Evolutionary conservation across 2,113 vertebrate genomes (phyloP).

Genomic region (Grammomys surdaster): DNA sequence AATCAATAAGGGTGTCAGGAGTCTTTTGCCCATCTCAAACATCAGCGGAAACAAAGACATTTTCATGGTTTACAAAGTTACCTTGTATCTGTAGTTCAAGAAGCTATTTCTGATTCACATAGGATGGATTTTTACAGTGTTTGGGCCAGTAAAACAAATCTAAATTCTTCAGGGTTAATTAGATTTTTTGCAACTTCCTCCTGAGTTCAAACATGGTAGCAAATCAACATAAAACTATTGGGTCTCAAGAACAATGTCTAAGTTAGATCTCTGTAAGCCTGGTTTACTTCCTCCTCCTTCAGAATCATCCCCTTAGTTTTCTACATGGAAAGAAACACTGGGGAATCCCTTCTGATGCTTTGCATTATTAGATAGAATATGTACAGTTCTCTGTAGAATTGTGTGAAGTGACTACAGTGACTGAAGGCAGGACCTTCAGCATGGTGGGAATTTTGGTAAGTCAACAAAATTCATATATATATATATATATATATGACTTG

Average conservation of each 20-base stretch:
- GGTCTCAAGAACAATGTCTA: slow-evolving; percentile 51
- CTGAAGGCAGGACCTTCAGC: slow-evolving; percentile 48
- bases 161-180: not conserved
- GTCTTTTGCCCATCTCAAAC: slow-evolving; percentile 1
- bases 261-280: not conserved
- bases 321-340: slow-evolving; percentile 25
- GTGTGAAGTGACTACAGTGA: slow-evolving; percentile 37
- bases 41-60: slow-evolving; percentile 41
- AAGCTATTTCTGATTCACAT: not conserved
- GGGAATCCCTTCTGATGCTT: not conserved
- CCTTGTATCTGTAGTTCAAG: slow-evolving; percentile 11
- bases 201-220: not conserved
- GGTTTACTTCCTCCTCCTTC: not conserved
- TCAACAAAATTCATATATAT: slow-evolving; percentile 26
- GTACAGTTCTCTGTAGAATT: slow-evolving; percentile 38
- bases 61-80: slow-evolving; percentile 36
- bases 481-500: not conserved
- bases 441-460: slow-evolving; percentile 56
- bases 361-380: not conserved
- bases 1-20: not conserved
- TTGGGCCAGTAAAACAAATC: slow-evolving; percentile 6
- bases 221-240: slow-evolving; percentile 32
- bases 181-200: slow-evolving; percentile 26
- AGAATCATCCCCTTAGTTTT: slow-evolving; percentile 21
- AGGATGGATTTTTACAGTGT: not conserved